A percentile compares a stretch with the other conserved stretches of the same genome.
These are phyloP conservation scores for Erythrocebus patas DNA, from an alignment of 2,113 vertebrate species.

Conservation along the genomic window DNA sequence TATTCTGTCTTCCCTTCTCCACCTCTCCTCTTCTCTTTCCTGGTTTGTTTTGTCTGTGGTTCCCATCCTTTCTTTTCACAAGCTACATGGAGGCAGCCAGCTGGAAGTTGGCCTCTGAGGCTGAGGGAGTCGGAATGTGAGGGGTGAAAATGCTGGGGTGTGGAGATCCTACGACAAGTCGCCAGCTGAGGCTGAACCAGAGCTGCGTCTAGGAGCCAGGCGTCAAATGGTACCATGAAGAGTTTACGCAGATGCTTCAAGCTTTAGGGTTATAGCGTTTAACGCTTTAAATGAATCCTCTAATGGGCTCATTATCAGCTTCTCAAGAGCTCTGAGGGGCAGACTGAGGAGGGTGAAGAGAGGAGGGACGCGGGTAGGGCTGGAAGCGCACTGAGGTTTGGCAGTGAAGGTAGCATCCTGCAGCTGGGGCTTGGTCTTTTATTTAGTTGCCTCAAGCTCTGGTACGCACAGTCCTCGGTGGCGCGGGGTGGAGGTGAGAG, in stretches of 20 bases:
- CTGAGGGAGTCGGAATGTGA: background rate
- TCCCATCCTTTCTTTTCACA: background rate
- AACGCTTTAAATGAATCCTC: background rate
- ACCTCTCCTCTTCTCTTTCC: background rate
- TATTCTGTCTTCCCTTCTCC: background rate
- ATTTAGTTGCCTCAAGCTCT: background rate
- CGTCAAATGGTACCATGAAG: background rate
- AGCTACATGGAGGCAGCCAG: background rate
- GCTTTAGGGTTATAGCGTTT: background rate
- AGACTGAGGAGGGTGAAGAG: background rate
- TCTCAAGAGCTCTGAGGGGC: background rate
- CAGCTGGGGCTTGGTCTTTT: background rate
- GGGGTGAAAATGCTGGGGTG: background rate
- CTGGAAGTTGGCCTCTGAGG: background rate
- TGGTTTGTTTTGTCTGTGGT: background rate
- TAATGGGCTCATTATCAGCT: background rate
- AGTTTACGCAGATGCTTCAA: background rate
- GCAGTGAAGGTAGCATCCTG: background rate
- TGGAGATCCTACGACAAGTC: background rate
- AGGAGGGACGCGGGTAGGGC: background rate
- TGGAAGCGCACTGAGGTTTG: background rate
- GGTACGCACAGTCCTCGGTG: background rate
- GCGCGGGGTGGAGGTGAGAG: too few species aligned
- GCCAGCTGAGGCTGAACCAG: background rate
- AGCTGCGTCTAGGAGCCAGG: background rate